Base-by-base conservation (phyloP, 2,888 invertebrate species). In the Cheilosia soror region DNA sequence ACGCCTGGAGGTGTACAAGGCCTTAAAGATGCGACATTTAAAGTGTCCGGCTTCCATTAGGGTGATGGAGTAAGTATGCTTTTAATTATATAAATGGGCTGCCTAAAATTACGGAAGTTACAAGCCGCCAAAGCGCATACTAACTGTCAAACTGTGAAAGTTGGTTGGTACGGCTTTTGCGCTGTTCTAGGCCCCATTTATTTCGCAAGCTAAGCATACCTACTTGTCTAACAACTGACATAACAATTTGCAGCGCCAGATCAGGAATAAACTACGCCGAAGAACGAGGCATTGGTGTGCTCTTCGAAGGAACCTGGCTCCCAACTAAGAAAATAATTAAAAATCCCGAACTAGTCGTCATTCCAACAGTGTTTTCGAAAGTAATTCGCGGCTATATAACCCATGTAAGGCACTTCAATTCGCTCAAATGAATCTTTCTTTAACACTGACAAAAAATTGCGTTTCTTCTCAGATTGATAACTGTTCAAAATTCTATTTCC, bases 1-100 rank as follows among this genome's bases (percentile, higher is more conserved):
- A 37, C 92, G 93, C 11, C 91, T 94, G 25, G 94, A 95, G n/a
- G 95, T 97, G 0, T 97, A 96, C 91, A 95, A 95, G 88, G 95
- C 96, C 0, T 89, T 97, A 0, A 95, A 96, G 90, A 93, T 95
- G 90, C 93, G 96, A 33, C 94, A 94, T 58, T 90, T 95, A 0
- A 92, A 92, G 27, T 47, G 77, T 4, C 77, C 77, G 5, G 88
- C 88, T 2, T 58, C 81, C 0, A 49, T 92, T 4, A 88, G 89
- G 49, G 89, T 92, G 0, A 91, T 91, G 90, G 90, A 90, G 92
- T 92, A 88, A 89, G 90, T 80, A 20, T 88, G n/a, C 37, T n/a
- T 11, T 60, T 31, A 4, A n/a, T 55, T 2, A 37, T 37, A 37
- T 0, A 37, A 20, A 20, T 20, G 20, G 20, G 2, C 20, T 20